These are phyloP conservation scores for Rhodinocichla rosea DNA, from an alignment of 2,113 vertebrate species.

Conservation along the genomic window DNA sequence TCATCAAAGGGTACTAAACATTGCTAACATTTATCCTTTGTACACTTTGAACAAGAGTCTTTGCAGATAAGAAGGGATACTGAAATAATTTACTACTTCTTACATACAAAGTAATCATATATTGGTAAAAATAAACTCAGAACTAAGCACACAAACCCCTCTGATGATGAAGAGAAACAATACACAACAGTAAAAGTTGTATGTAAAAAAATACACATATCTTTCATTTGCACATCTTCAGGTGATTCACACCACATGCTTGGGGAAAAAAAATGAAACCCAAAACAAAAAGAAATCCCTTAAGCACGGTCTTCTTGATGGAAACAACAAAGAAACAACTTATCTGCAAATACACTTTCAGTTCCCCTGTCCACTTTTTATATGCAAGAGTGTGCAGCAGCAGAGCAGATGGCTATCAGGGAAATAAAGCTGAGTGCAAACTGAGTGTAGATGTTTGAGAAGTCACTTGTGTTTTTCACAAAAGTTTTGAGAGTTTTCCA, in stretches of 20 bases:
- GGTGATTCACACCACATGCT: background rate
- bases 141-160: background rate
- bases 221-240: background rate
- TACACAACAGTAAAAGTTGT: background rate
- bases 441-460: background rate
- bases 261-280: rapidly evolving
- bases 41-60: background rate
- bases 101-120: background rate
- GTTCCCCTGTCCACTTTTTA: background rate
- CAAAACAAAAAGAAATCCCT: background rate
- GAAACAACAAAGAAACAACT: background rate
- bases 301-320: background rate
- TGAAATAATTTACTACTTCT: background rate
- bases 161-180: background rate
- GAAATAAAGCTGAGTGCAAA: background rate
- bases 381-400: background rate
- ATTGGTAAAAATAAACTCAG: background rate
- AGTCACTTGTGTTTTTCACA: background rate
- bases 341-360: background rate
- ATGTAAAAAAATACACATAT: background rate
- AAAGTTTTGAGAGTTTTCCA: background rate
- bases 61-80: background rate
- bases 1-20: background rate
- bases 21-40: background rate
- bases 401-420: background rate